These are phyloP conservation scores for Sceloporus tristichus DNA, from an alignment of 2,113 vertebrate genomes.

Conservation along the genomic window DNA sequence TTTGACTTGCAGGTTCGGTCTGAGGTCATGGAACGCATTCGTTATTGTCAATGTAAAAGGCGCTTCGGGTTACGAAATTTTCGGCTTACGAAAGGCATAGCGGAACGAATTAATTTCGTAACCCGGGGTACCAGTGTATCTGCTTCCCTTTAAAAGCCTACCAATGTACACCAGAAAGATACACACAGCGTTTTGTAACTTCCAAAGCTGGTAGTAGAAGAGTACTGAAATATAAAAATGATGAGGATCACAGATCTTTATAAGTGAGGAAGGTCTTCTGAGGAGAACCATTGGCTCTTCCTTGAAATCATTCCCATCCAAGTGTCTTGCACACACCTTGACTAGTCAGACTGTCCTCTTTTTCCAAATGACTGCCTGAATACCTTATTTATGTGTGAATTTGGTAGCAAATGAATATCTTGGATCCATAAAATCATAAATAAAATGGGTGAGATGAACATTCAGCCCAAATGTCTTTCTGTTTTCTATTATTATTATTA, in stretches of 20 bases:
- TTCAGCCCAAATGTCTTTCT: not conserved
- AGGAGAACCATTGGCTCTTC: not conserved
- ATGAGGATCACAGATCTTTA: not conserved
- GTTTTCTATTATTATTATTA: not conserved
- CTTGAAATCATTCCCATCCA: not conserved
- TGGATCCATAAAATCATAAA: not conserved
- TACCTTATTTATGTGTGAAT: not conserved
- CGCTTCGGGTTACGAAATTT: too few relatives aligned
- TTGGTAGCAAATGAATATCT: not conserved
- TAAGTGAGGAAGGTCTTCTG: not conserved
- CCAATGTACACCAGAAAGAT: not conserved
- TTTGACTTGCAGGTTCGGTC: too few relatives aligned
- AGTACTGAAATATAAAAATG: not conserved
- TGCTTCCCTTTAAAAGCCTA: not conserved
- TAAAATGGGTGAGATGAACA: not conserved
- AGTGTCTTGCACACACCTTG: not conserved
- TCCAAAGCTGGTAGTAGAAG: not conserved
- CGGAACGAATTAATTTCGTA: too few relatives aligned
- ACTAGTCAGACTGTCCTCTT: not conserved
- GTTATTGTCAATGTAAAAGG: too few relatives aligned
- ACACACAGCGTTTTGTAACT: not conserved
- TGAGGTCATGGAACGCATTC: too few relatives aligned
- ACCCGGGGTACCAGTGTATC: too few relatives aligned
- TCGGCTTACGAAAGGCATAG: too few relatives aligned
- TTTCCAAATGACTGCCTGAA: not conserved